Percentiles rank a stretch among this genome's conserved stretches.
phyloP scores from a whole-genome alignment of 2,797 vertebrate species.

The Sebastes elongatus region DNA sequence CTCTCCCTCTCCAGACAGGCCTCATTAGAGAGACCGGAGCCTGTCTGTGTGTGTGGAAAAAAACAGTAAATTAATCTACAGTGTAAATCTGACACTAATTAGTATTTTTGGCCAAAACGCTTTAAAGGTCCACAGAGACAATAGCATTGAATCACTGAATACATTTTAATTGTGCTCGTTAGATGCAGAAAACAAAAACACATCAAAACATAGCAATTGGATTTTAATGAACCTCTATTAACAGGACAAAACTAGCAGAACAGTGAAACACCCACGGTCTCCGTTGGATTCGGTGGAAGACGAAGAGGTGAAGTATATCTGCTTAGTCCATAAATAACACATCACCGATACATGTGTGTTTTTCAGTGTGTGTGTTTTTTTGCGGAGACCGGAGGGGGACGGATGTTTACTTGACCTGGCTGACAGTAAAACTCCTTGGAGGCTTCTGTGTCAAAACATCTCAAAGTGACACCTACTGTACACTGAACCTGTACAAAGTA shows the following conservation, averaged over 20 bases:
- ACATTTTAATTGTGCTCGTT: constrained; percentile 73
- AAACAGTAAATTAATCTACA: constrained; percentile 70
- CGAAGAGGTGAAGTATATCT: constrained; percentile 2
- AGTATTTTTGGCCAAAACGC: constrained; percentile 69
- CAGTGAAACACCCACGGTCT: constrained; percentile 33
- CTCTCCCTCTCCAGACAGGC: constrained; percentile 56
- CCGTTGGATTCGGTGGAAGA: not conserved
- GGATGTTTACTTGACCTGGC: constrained; percentile 17
- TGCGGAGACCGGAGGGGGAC: not conserved
- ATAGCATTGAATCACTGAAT: constrained; percentile 50
- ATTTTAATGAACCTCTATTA: constrained; percentile 72
- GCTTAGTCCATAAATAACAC: constrained; percentile 7
- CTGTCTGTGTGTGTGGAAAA: constrained; percentile 4
- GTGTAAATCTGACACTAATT: constrained; percentile 79
- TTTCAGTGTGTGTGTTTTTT: not conserved
- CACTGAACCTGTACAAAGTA: not conserved
- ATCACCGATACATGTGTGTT: not conserved
- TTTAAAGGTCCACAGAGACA: constrained; percentile 63
- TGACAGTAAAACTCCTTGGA: constrained; percentile 6
- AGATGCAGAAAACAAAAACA: constrained; percentile 64
- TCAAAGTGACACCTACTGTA: not conserved
- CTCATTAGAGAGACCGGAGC: constrained; percentile 69
- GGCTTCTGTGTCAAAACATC: constrained; percentile 15
- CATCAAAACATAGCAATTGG: constrained; percentile 64
- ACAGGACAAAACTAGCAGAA: constrained; percentile 47